These are phyloP conservation scores for Phyllotis vaccarum DNA, from an alignment of 2,797 vertebrate species.

Conservation along the genomic window DNA sequence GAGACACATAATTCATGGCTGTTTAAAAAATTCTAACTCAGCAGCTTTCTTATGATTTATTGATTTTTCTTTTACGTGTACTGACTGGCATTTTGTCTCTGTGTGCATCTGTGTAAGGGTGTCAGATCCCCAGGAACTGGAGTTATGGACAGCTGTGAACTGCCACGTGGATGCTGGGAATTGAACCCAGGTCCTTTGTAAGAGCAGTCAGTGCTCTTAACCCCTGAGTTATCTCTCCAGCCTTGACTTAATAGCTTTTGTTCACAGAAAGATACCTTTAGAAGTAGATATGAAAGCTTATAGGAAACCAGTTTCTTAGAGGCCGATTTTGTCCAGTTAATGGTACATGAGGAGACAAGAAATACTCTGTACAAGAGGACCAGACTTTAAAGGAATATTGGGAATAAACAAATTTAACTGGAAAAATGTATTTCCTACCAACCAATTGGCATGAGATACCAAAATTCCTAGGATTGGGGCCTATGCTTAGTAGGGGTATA, in stretches of 20 bases:
- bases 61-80: neutral
- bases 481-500: neutral
- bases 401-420: neutral
- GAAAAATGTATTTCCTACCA: neutral
- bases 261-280: slow-evolving; percentile 13
- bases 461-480: neutral
- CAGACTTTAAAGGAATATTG: neutral
- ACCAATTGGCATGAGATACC: no score
- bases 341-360: neutral
- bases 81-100: neutral
- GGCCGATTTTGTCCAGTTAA: neutral
- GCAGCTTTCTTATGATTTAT: neutral
- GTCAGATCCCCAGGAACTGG: neutral
- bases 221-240: neutral
- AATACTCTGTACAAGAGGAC: neutral
- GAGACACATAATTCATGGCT: no score
- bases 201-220: neutral
- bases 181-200: neutral
- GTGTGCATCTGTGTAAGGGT: neutral
- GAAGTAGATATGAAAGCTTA: neutral
- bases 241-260: neutral
- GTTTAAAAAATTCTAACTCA: neutral
- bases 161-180: neutral
- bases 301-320: neutral
- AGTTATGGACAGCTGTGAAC: neutral